Conservation (phyloP, 2,797 vertebrate genomes). For the Gobio occitaniae region DNA sequence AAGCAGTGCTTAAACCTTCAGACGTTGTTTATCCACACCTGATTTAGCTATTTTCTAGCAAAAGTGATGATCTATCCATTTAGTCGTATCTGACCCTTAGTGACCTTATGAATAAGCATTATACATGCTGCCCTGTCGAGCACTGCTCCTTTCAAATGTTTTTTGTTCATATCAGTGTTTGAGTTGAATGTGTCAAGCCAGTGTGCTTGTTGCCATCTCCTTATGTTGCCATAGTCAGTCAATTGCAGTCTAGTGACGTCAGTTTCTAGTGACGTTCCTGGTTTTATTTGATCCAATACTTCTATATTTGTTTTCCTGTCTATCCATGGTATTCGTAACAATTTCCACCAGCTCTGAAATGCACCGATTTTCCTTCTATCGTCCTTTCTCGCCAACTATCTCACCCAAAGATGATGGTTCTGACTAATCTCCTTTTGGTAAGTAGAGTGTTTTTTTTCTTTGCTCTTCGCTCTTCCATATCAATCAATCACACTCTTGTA, state of each 20-base stretch:
- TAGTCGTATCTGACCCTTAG: neutral
- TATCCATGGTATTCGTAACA: neutral
- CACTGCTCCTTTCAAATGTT: neutral
- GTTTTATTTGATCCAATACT: neutral
- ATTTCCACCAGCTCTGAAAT: neutral
- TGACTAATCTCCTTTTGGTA: neutral
- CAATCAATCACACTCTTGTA: neutral
- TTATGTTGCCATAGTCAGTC: neutral
- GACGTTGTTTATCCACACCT: neutral
- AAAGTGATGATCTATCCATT: neutral
- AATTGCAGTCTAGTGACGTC: neutral
- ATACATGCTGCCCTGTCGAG: neutral
- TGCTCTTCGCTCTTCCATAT: neutral
- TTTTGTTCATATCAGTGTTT: neutral
- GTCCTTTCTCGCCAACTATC: neutral
- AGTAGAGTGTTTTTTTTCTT: neutral
- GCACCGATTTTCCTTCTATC: neutral
- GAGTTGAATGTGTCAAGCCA: neutral
- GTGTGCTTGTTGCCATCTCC: neutral
- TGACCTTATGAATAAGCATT: neutral
- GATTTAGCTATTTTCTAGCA: neutral
- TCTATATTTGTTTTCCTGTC: neutral
- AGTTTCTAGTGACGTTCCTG: neutral
- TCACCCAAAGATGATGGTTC: neutral
- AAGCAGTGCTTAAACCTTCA: slow-evolving; percentile 1